Conservation (phyloP, 2,797 vertebrate genomes). For the Melanotaenia boesemani region DNA sequence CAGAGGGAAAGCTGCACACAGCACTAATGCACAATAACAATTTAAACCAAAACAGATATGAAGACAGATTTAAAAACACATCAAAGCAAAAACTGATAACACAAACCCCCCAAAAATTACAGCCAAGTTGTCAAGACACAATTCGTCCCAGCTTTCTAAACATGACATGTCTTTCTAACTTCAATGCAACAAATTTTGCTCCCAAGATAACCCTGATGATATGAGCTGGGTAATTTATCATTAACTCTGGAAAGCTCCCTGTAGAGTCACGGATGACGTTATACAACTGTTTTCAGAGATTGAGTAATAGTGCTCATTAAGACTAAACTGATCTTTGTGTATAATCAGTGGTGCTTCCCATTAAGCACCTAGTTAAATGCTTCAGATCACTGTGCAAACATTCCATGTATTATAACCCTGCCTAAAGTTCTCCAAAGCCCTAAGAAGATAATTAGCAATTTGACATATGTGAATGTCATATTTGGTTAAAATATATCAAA, state of each 20-base stretch:
- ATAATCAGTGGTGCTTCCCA: neutral
- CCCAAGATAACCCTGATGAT: neutral
- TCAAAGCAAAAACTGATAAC: neutral
- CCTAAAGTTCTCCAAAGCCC: neutral
- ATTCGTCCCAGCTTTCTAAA: too few species aligned
- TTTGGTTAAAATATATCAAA: conserved; percentile 2
- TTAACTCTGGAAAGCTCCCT: conserved; percentile 1
- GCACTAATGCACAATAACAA: too few species aligned
- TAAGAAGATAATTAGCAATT: neutral
- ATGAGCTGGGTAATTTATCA: neutral
- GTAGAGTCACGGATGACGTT: neutral
- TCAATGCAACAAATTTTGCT: neutral
- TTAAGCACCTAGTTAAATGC: conserved; percentile 9
- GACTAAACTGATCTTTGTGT: conserved; percentile 9
- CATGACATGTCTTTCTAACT: neutral
- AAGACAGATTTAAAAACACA: too few species aligned
- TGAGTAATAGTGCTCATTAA: neutral
- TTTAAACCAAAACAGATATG: too few species aligned
- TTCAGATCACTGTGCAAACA: neutral
- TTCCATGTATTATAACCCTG: neutral
- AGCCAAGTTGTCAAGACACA: neutral
- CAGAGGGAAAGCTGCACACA: too few species aligned
- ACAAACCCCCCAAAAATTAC: neutral
- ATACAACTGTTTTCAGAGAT: conserved; percentile 11
- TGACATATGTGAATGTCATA: neutral